phyloP scores from a whole-genome alignment of 1,140 invertebrate genomes.

The Bombus haemorrhoidalis region DNA sequence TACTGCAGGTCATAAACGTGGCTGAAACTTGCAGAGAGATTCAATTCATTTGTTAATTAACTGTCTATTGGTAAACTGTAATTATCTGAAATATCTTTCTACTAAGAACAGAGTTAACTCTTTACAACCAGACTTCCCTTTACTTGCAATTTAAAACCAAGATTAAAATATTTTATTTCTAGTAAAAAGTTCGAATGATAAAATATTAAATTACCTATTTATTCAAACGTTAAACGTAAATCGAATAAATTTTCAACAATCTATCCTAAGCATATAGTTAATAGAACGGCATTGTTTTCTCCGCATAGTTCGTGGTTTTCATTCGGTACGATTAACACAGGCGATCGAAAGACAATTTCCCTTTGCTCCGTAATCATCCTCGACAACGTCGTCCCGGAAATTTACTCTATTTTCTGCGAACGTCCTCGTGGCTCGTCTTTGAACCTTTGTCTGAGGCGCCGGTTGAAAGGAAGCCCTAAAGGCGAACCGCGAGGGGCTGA shows the following conservation, averaged over 20 bases:
- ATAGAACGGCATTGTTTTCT: not conserved
- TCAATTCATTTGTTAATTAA: not conserved
- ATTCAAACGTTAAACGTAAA: not conserved
- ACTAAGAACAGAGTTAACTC: not conserved
- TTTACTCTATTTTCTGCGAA: conserved; percentile 39
- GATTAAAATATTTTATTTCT: not conserved
- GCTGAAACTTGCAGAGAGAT: not conserved
- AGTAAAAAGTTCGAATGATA: not conserved
- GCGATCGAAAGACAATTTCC: conserved; percentile 10
- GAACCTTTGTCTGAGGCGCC: not conserved
- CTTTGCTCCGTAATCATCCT: conserved; percentile 21
- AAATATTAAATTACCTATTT: not conserved
- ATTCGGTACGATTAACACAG: no score
- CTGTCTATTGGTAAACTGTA: not conserved
- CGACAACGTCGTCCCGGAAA: conserved; percentile 19
- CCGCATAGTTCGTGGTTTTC: not conserved
- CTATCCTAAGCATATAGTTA: no score
- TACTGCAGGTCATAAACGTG: not conserved
- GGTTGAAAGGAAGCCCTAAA: not conserved
- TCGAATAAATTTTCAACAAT: no score
- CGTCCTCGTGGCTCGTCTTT: conserved; percentile 12
- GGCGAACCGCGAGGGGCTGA: not conserved
- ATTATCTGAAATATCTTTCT: not conserved
- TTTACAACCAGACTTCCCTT: not conserved
- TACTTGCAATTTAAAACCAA: not conserved